Conservation (phyloP, 2,113 vertebrate species). For the Pimephales promelas region DNA sequence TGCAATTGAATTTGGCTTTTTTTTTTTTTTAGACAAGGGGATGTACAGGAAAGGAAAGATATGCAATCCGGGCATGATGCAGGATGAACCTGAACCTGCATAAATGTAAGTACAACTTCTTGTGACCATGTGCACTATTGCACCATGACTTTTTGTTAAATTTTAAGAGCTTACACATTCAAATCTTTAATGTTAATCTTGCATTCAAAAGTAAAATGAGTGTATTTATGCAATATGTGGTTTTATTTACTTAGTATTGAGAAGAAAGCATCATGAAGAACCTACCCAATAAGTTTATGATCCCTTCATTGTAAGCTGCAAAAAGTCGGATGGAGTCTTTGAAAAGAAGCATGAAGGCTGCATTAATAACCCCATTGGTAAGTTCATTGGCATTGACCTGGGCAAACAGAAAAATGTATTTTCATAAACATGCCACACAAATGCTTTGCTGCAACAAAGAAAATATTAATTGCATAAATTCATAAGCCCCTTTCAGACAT, state of each 20-base stretch:
- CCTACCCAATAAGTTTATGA: conserved; percentile 97
- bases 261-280: neutral
- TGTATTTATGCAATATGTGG: neutral
- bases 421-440: neutral
- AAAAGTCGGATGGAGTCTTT: conserved; percentile 99
- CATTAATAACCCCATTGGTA: conserved; percentile 98
- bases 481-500: no score
- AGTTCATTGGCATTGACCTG: conserved; percentile 99
- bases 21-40: no score
- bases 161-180: neutral
- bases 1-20: no score
- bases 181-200: neutral
- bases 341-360: conserved; percentile 99
- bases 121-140: no score
- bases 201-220: no score
- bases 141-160: no score
- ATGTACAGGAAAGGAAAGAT: no score
- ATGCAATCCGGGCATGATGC: no score
- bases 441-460: neutral
- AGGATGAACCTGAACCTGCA: no score
- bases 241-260: neutral
- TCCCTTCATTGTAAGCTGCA: conserved; percentile 97
- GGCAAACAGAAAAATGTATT: neutral
- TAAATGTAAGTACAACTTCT: no score
- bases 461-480: neutral